A percentile compares a stretch with the other conserved stretches of the same genome.
These are phyloP conservation scores for Onychorhynchus coronatus DNA, from an alignment of 2,113 vertebrate species.

Conservation along the genomic window DNA sequence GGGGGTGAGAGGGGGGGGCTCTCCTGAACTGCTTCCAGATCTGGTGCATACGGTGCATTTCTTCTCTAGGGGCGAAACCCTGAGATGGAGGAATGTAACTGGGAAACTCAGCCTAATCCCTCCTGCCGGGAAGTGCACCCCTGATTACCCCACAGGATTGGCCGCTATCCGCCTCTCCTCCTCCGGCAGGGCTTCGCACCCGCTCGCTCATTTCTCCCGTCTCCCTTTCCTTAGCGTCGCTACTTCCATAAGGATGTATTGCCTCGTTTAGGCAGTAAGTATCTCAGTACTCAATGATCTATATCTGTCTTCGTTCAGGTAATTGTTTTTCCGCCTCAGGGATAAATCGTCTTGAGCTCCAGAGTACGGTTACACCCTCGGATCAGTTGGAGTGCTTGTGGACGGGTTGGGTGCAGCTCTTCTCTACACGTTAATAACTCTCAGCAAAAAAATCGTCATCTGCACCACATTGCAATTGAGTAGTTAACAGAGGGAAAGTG, in stretches of 20 bases:
- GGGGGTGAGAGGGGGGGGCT: not conserved
- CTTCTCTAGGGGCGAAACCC: slow-evolving; percentile 21
- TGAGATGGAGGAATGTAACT: slow-evolving; percentile 32
- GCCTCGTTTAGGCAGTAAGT: slow-evolving; percentile 2
- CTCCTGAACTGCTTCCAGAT: slow-evolving; percentile 23
- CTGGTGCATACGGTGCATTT: slow-evolving; percentile 9
- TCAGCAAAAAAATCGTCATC: not conserved
- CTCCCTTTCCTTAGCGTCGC: not conserved
- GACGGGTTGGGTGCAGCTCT: not conserved
- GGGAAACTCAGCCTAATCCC: slow-evolving; percentile 8
- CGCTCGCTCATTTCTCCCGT: not conserved
- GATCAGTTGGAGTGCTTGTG: not conserved
- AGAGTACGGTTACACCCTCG: not conserved
- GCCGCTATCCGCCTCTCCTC: not conserved
- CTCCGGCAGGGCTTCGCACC: not conserved
- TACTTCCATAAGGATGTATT: slow-evolving; percentile 3
- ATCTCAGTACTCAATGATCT: slow-evolving; percentile 2
- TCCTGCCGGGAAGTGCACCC: not conserved
- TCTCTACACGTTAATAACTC: not conserved
- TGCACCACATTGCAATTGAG: not conserved
- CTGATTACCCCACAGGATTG: not conserved
- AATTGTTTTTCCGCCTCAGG: slow-evolving; percentile 19
- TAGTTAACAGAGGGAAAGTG: slow-evolving; percentile 11
- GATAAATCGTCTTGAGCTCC: slow-evolving; percentile 12
- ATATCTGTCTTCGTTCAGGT: not conserved